Base-by-base conservation (phyloP, 2,888 invertebrate species). In the Thymelicus acteon region DNA sequence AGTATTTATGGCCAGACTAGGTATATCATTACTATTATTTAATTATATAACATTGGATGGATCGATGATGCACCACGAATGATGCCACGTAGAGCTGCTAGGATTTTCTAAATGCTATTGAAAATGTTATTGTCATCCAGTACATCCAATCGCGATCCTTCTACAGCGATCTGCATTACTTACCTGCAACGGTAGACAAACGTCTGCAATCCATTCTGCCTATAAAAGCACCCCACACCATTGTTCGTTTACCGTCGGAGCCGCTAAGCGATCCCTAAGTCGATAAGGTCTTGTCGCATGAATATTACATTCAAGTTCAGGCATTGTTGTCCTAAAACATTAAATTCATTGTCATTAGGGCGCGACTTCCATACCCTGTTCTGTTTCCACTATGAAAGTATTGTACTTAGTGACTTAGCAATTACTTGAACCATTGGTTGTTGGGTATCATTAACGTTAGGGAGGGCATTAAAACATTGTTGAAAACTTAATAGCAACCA, bases 311-410 rank as follows among this genome's bases (percentile, higher is more conserved):
- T 39, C n/a, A 39, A 39, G 37, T 58, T n/a, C 31, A 58, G 6
- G 58, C 63, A 63, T 63, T 63, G 63, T 63, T 63, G 49, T 63
- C 63, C 49, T 37, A 49, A 62, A 63, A 49, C 39, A 63, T 63
- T 63, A 49, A 48, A 15, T 63, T 37, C 63, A 49, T 63, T 63
- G 66, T 57, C 58, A 58, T 66, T 57, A 57, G 39, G 24, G 24
- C 8, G 54, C 2, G 24, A 54, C 24, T 54, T 6, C 24, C 24
- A 44, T 24, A 37, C 44, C 31, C 24, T n/a, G 12, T 44, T 44
- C 44, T 40, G 40, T 44, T 44, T 19, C 58, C 40, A 66, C 66
- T 58, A 48, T 44, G 44, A 60, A 60, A 39, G 60, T 39, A 15
- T 31, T 31, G 3, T 31, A 31, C 31, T 31, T 31, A 5, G 31